Percentiles rank a stretch among this genome's conserved stretches.
phyloP scores from a whole-genome alignment of 2,113 vertebrate genomes.

The Vimba vimba region DNA sequence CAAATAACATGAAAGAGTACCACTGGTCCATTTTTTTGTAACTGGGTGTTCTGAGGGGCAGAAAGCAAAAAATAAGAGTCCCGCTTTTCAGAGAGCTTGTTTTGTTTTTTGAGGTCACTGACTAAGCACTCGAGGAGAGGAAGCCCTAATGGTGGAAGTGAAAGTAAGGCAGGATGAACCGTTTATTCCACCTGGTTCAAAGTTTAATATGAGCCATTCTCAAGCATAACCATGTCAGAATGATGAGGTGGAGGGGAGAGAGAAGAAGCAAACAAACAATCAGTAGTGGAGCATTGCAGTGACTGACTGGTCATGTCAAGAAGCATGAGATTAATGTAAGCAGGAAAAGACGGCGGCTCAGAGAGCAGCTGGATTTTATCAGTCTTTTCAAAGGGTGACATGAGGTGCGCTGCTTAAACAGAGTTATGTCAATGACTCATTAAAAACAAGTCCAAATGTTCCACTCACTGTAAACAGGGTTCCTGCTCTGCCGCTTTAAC shows the following conservation, averaged over 20 bases:
- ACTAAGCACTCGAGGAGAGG: conserved; percentile 44
- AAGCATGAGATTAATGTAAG: not conserved
- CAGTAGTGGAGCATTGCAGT: not conserved
- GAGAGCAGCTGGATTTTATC: conserved; percentile 20
- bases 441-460: conserved; percentile 20
- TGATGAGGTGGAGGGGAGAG: not conserved
- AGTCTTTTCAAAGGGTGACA: conserved; percentile 4
- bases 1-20: conserved; percentile 53
- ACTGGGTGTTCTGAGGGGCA: conserved; percentile 56
- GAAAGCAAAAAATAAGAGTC: conserved; percentile 61
- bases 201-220: conserved; percentile 21
- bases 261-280: conserved; percentile 12
- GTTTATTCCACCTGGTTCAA: not conserved
- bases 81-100: conserved; percentile 46
- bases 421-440: conserved; percentile 20
- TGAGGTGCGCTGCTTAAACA: not conserved
- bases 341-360: not conserved
- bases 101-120: conserved; percentile 50
- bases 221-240: not conserved
- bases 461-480: not conserved
- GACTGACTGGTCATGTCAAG: conserved; percentile 30
- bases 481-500: not conserved
- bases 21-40: conserved; percentile 56
- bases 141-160: conserved; percentile 40
- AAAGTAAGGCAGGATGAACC: not conserved